Evolutionary conservation across 2,113 vertebrate species (phyloP).

Genomic region (Tapirus terrestris): DNA sequence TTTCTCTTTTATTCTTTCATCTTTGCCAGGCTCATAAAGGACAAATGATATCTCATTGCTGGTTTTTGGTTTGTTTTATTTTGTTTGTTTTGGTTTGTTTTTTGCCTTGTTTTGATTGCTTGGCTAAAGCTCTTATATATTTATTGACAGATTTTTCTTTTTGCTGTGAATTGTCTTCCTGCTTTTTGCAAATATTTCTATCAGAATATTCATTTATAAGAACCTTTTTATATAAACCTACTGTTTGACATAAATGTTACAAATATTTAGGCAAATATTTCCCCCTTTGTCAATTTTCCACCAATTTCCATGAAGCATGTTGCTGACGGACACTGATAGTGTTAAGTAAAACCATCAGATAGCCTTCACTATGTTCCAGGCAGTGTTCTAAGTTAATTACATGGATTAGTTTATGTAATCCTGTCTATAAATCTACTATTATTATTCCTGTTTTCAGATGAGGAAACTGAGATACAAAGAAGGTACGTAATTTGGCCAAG

Average conservation of each 20-base stretch:
- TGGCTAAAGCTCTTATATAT: neutral
- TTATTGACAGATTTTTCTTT: neutral
- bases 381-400: neutral
- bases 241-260: neutral
- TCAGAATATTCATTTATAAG: neutral
- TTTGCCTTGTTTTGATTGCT: neutral
- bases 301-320: neutral
- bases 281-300: neutral
- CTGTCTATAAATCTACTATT: neutral
- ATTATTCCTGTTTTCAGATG: neutral
- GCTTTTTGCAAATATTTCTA: neutral
- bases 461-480: neutral
- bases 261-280: neutral
- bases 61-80: neutral
- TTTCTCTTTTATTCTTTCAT: constrained; percentile 2
- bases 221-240: neutral
- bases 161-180: neutral
- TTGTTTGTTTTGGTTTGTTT: neutral
- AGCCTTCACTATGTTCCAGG: neutral
- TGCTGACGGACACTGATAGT: neutral
- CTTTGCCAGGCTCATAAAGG: neutral
- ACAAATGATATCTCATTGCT: neutral
- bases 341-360: neutral
- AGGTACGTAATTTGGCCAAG: neutral
- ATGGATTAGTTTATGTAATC: neutral